Evolutionary conservation across 30 jellyfish, hydroid and myxozoan species (phyloP).

Genomic region (Aurelia aurita complex sp. Pacific): DNA sequence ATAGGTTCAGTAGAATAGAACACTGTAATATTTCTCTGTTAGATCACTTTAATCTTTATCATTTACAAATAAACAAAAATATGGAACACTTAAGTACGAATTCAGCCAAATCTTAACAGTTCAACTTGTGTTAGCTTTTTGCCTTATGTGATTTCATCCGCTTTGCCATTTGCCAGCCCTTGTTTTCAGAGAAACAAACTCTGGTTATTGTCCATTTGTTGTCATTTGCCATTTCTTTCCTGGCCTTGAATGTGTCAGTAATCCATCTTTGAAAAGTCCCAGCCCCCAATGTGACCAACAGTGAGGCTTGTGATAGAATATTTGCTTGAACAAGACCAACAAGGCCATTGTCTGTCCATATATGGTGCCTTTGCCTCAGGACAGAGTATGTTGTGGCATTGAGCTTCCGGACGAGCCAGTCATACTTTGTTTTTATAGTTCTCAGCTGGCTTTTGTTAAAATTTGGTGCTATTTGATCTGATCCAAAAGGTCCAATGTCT

Average conservation of each 20-base stretch:
- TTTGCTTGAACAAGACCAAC: conserved; percentile 86
- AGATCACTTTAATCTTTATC: too few relatives aligned
- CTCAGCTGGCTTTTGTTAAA: conserved; percentile 41
- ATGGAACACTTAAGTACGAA: too few relatives aligned
- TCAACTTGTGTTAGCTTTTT: not conserved
- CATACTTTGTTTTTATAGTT: conserved; percentile 7
- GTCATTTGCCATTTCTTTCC: conserved; percentile 33
- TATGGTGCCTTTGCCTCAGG: conserved; percentile 63
- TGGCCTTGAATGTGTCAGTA: conserved; percentile 63
- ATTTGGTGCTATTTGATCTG: conserved; percentile 74
- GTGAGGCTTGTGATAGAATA: conserved; percentile 76
- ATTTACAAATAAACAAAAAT: too few relatives aligned
- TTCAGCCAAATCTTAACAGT: not conserved
- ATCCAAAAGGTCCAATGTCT: conserved; percentile 85
- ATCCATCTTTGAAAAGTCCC: conserved; percentile 98
- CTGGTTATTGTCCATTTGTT: conserved; percentile 80
- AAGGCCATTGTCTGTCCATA: conserved; percentile 94
- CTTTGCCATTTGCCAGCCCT: conserved; percentile 27
- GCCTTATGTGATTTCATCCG: too few relatives aligned
- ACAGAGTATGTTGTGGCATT: conserved; percentile 63
- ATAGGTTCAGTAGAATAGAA: too few relatives aligned
- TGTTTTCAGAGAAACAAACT: conserved; percentile 80
- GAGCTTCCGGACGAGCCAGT: conserved; percentile 44
- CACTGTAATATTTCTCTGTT: too few relatives aligned
- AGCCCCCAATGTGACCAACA: conserved; percentile 90